Conservation (phyloP, 1,140 invertebrate genomes). For the Dryas iulia region DNA sequence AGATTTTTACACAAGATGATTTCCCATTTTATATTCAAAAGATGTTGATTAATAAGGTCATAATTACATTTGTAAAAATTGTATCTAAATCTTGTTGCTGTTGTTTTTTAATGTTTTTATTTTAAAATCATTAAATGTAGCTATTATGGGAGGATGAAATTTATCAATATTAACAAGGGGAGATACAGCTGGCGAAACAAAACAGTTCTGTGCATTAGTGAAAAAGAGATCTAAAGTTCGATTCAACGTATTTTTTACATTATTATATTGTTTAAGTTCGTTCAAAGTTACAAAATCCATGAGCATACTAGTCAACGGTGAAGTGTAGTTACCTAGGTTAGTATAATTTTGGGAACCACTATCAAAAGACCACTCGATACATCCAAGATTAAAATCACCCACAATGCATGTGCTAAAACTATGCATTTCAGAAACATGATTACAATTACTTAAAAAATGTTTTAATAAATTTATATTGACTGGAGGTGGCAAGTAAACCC, state of each 20-base stretch:
- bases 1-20: too few relatives aligned
- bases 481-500: slow-evolving; percentile 6
- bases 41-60: too few relatives aligned
- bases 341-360: background rate
- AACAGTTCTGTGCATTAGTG: too few relatives aligned
- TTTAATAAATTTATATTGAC: background rate
- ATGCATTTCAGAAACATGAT: background rate
- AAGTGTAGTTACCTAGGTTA: too few relatives aligned
- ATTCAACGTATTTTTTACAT: background rate
- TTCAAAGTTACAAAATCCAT: background rate
- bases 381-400: slow-evolving; percentile 7
- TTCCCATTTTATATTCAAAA: too few relatives aligned
- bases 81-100: too few relatives aligned
- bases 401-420: background rate
- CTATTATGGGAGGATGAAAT: too few relatives aligned
- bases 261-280: background rate
- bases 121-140: too few relatives aligned
- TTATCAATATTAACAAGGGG: too few relatives aligned
- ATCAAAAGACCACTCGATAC: background rate
- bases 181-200: too few relatives aligned
- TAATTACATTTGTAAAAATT: too few relatives aligned
- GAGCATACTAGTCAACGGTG: background rate
- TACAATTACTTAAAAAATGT: background rate
- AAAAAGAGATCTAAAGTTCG: background rate
- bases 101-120: too few relatives aligned